Evolutionary conservation across 2,797 vertebrate species (phyloP), one percentile per base, ranked within the genome.

Genomic region (Argentina silus): DNA sequence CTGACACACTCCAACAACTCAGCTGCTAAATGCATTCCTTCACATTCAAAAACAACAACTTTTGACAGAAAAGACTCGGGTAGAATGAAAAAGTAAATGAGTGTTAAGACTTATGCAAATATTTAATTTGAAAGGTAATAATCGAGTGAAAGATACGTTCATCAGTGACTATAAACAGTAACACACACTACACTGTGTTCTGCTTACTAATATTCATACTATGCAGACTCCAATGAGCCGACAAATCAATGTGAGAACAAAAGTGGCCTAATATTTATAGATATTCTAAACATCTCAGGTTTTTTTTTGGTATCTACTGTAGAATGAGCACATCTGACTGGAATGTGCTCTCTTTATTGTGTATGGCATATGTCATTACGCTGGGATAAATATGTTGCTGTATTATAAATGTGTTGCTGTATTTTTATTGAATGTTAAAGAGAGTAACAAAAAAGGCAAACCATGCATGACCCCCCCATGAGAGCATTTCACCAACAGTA

Each of bases 1-100:
- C 79, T 48, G n/a, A 81, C 70, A 78, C 83, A 83, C 72, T 83
- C 84, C 82, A 69, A 62, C 43, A 77, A 77, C 77, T 81, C 67
- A 79, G 81, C 78, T 66, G 80, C 65, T 80, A 72, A 88, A 78
- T 75, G 79, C 43, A 75, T 85, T 69, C 80, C 60, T 80, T 50
- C 74, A 76, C 60, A 56, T 61, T 70, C 67, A 81, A 80, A 81
- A 68, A 70, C 70, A 70, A 76, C 67, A 36, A 53, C 77, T 56
- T 71, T 27, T 64, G 69, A 27, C 12, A 57, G 23, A 67, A 36
- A 62, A 15, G 6, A 82, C 27, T 6, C 3, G 23, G 6, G 27
- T 1, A 62, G 15, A 43, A 36, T 3, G 12, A 42, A 42, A 17
- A 15, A 15, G 27, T 62, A 62, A 43, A 27, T 3, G 6, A 21